Evolutionary conservation across 2,888 invertebrate species (phyloP).

Genomic region (Oligia latruncula): DNA sequence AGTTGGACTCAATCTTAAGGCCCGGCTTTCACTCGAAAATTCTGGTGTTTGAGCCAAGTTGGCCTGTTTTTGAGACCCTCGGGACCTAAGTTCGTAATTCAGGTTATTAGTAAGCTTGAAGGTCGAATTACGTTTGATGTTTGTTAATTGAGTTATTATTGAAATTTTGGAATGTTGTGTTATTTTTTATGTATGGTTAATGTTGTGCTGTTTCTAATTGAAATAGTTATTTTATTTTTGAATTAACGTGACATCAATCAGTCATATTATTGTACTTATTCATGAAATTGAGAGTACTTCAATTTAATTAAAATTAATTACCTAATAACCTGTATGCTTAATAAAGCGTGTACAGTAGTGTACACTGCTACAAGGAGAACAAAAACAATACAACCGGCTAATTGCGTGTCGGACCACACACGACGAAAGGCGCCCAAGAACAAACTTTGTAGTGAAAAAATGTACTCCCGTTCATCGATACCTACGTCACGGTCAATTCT

Average conservation of each 20-base stretch:
- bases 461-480: not conserved
- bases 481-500: not conserved
- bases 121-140: constrained; percentile 56
- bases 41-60: constrained; percentile 45
- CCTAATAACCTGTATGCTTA: not conserved
- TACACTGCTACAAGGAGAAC: not conserved
- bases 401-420: not conserved
- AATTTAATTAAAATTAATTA: not conserved
- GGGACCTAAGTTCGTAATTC: constrained; percentile 59
- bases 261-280: not conserved
- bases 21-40: constrained; percentile 37
- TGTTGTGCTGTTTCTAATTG: constrained; percentile 1
- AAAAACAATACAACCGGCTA: not conserved
- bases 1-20: constrained; percentile 44
- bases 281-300: not conserved
- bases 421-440: not conserved
- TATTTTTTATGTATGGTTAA: not conserved
- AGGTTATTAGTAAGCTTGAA: constrained; percentile 50
- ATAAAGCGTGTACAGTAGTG: not conserved
- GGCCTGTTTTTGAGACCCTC: constrained; percentile 55
- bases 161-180: constrained; percentile 28
- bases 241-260: not conserved
- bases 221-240: not conserved
- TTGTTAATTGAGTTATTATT: constrained; percentile 62
- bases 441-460: not conserved